Base-by-base conservation (phyloP, 2,888 invertebrate genomes). In the Yponomeuta sedellus region DNA sequence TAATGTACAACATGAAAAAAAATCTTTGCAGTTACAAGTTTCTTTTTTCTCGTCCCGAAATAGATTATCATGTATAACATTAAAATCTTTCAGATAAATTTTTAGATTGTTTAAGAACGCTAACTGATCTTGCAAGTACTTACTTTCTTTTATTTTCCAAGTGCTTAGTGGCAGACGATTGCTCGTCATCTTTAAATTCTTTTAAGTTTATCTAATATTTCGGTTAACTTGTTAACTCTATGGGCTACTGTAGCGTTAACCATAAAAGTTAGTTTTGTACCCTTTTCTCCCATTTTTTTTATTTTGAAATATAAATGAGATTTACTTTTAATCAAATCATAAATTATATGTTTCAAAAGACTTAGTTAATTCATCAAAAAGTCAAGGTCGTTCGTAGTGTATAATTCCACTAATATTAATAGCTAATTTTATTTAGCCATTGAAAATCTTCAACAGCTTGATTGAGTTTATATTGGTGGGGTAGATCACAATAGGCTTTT, bases 371-470 rank as follows among this genome's bases (percentile, higher is more conserved):
- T 88, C 83, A 11, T 68, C 71, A 69, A 69, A 69, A 34, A 88
- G 71, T 67, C 80, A 75, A 19, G 83, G 80, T 22, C 79, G 70
- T 67, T 82, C 74, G 22, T 81, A 67, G 68, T 81, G 80, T 22
- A 88, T 72, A 67, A 85, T 80, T 69, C 82, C 83, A 64, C 80
- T 79, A 34, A 88, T 67, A 62, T 73, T 73, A 11, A 78, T 71
- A n/a, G 83, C 77, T 74, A 65, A 86, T 85, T 77, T 80, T 85
- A 71, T 91, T 91, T 62, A 87, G 67, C 88, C 88, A 91, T 40
- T 76, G 66, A 20, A 86, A 73, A 58, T 90, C 76, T 67, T 88
- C 83, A 61, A 87, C 82, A 1, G 73, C 69, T 61, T 74, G 74
- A 44, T 73, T 70, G 25, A 72, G 72, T 16, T 83, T 78, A 28